Percentiles rank a stretch among this genome's conserved stretches.
Conservation (phyloP, 2,888 invertebrate species). For the Ochropleura plecta region DNA sequence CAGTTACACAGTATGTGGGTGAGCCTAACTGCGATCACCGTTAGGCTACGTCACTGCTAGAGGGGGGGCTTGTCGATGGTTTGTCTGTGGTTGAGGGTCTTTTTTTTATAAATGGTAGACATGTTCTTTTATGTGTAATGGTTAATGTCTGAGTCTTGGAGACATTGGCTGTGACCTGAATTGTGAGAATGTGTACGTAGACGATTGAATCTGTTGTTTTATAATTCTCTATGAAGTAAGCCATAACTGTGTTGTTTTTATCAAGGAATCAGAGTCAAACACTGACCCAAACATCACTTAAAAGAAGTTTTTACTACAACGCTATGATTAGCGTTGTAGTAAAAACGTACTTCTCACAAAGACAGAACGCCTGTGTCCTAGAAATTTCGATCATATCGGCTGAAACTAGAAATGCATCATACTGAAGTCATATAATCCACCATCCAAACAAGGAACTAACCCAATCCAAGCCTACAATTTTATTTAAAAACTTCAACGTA, state of each 20-base stretch:
- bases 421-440: not conserved
- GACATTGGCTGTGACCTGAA: slow-evolving; percentile 26
- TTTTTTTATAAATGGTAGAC: slow-evolving; percentile 5
- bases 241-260: not conserved
- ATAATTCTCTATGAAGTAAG: not conserved
- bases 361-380: not conserved
- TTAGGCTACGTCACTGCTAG: slow-evolving; percentile 85
- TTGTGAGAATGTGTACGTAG: not conserved
- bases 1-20: slow-evolving; percentile 89
- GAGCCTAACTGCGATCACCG: slow-evolving; percentile 86
- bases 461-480: not conserved
- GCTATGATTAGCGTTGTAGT: too few relatives aligned
- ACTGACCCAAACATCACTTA: not conserved
- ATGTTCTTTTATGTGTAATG: slow-evolving; percentile 14
- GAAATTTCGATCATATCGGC: too few relatives aligned
- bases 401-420: not conserved
- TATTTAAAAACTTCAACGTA: slow-evolving; percentile 6
- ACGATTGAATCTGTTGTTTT: not conserved
- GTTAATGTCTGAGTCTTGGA: slow-evolving; percentile 6
- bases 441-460: not conserved
- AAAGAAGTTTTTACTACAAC: not conserved
- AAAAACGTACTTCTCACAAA: not conserved
- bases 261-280: not conserved
- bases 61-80: slow-evolving; percentile 67
- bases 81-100: slow-evolving; percentile 38